Evolutionary conservation across 2,113 vertebrate genomes (phyloP), one percentile per base, ranked within the genome.

Genomic region (Donacobius atricapilla): DNA sequence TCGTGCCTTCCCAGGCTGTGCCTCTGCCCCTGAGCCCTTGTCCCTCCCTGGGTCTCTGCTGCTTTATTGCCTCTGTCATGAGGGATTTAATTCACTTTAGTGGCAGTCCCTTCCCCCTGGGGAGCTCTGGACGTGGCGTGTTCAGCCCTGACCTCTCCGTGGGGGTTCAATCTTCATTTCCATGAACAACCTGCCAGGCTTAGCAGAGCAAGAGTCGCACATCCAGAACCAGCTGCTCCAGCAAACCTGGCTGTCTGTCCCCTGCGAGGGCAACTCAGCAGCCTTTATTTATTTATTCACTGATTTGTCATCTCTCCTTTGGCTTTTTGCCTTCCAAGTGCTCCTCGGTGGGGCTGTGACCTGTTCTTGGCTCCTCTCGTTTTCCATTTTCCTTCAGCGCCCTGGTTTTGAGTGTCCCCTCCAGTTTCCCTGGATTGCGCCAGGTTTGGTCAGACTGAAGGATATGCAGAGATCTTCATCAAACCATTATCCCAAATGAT

Each of bases 231-330:
- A 27, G 54, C 79, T 45, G n/a, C 39, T 56, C 15, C 53, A 31
- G 8, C 44, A 68, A 7, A 8, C 14, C 54, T 0, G 2, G 0
- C 48, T 0, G 0, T 1, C 28, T 50, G 56, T 40, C 7, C 65
- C 28, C 65, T 42, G 61, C 58, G 71, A 20, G 5, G 44, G 83
- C 56, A 30, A 0, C 19, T 12, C 39, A 6, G 0, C 20, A 47
- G 14, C 57, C 24, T 58, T 17, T 7, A 6, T 30, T 58, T 10
- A 5, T 24, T 63, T 10, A 15, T 31, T 58, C n/a, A 3, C 39
- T 51, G 14, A 11, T 54, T 1, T 23, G 1, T 50, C 42, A 7
- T 9, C 37, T 60, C 69, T 13, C 30, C 20, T 7, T 18, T 33
- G 42, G 2, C 7, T 69, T 4, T 72, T 40, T 51, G 40, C 40